These are phyloP conservation scores for Pollenia amentaria DNA, from an alignment of 2,888 invertebrate genomes.

Conservation along the genomic window DNA sequence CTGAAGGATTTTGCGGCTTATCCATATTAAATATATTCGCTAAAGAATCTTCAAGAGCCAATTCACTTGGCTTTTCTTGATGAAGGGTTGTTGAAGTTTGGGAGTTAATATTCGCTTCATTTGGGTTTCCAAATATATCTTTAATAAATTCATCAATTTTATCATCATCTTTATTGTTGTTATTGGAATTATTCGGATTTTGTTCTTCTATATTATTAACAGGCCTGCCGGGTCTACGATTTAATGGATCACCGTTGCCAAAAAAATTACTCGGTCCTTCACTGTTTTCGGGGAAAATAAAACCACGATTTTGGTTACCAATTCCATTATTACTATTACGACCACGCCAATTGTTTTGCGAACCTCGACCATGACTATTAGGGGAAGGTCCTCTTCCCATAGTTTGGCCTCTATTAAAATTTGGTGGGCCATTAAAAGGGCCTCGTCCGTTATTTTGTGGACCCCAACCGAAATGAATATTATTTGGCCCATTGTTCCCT, in stretches of 20 bases:
- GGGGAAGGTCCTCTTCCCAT: slow-evolving; percentile 11
- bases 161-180: background rate
- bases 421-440: slow-evolving; percentile 6
- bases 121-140: slow-evolving; percentile 39
- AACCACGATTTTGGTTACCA: slow-evolving; percentile 41
- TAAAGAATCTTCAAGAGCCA: slow-evolving; percentile 6
- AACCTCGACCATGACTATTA: slow-evolving; percentile 39
- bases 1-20: background rate
- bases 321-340: background rate
- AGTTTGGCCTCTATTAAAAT: slow-evolving; percentile 23
- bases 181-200: background rate
- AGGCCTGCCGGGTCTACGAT: slow-evolving; percentile 5
- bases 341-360: slow-evolving; percentile 9
- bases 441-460: slow-evolving; percentile 27
- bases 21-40: slow-evolving; percentile 27
- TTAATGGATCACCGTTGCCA: background rate
- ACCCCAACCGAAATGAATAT: slow-evolving; percentile 22
- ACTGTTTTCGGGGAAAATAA: slow-evolving; percentile 35
- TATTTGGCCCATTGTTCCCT: slow-evolving; percentile 26
- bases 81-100: background rate
- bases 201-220: slow-evolving; percentile 34
- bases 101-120: background rate
- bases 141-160: slow-evolving; percentile 45
- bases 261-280: slow-evolving; percentile 16
- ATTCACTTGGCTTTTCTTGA: background rate